phyloP scores from a whole-genome alignment of 2,797 vertebrate genomes.

The Brachymystax lenok region DNA sequence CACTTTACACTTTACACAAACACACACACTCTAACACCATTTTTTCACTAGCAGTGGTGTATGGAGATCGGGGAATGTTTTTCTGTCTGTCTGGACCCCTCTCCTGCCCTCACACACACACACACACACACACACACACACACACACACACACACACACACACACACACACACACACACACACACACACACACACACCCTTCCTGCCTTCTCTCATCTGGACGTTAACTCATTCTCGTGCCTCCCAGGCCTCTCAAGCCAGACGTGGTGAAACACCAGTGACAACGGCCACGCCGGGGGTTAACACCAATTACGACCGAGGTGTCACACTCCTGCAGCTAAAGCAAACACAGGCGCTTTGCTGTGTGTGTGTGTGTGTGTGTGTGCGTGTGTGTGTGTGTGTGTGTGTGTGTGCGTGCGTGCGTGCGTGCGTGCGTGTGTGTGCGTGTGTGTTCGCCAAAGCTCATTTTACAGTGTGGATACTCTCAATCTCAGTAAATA shows the following conservation, averaged over 20 bases:
- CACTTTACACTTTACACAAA: constrained; percentile 11
- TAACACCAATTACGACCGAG: constrained; percentile 75
- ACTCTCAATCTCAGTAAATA: constrained; percentile 54
- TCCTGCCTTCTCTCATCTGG: constrained; percentile 64
- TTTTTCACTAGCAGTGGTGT: constrained; percentile 54
- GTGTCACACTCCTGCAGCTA: constrained; percentile 74
- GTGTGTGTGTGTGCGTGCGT: neutral
- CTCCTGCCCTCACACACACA: neutral
- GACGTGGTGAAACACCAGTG: constrained; percentile 69
- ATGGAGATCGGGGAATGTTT: constrained; percentile 77
- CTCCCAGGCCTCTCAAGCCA: constrained; percentile 62
- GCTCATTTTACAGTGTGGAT: constrained; percentile 36
- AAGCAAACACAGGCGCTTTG: constrained; percentile 23
- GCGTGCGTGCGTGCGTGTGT: neutral
- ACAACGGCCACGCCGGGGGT: constrained; percentile 67
- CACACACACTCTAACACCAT: constrained; percentile 24
- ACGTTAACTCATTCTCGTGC: constrained; percentile 70
- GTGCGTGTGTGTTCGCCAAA: neutral
- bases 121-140: too few relatives aligned
- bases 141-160: too few relatives aligned
- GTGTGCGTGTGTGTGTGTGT: constrained; percentile 14
- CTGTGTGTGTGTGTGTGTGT: constrained; percentile 25
- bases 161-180: too few relatives aligned
- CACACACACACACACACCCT: too few relatives aligned
- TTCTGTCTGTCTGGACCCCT: constrained; percentile 70